These are phyloP conservation scores for Rallus crepitans DNA, from an alignment of 2,797 vertebrate genomes.

Conservation along the genomic window DNA sequence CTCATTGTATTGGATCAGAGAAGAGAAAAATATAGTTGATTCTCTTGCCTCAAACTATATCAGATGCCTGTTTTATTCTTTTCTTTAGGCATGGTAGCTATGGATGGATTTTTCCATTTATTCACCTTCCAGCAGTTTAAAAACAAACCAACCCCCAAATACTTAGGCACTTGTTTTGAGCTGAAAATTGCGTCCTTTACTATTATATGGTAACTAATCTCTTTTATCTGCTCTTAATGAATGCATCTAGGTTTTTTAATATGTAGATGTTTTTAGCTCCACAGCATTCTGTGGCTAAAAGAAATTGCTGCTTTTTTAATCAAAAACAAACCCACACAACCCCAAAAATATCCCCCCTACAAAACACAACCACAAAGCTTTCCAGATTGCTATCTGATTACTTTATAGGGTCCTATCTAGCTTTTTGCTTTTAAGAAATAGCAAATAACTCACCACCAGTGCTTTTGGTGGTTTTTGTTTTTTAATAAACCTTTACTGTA, in stretches of 20 bases:
- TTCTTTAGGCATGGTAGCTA: neutral
- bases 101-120: neutral
- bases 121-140: neutral
- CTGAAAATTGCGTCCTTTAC: neutral
- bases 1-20: neutral
- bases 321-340: neutral
- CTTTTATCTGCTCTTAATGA: neutral
- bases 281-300: neutral
- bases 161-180: neutral
- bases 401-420: neutral
- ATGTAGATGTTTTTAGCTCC: neutral
- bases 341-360: rapidly evolving
- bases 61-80: neutral
- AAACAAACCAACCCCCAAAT: neutral
- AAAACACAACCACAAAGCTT: neutral
- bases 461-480: neutral
- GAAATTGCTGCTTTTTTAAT: neutral
- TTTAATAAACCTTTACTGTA: neutral
- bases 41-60: neutral
- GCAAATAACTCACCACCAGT: neutral
- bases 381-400: neutral
- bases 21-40: neutral
- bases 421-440: neutral
- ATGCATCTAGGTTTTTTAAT: neutral
- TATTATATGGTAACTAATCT: neutral